Percentiles rank a stretch among this genome's conserved stretches.
These are phyloP conservation scores for Synanthedon tipuliformis DNA, from an alignment of 2,888 invertebrate genomes.

Conservation along the genomic window DNA sequence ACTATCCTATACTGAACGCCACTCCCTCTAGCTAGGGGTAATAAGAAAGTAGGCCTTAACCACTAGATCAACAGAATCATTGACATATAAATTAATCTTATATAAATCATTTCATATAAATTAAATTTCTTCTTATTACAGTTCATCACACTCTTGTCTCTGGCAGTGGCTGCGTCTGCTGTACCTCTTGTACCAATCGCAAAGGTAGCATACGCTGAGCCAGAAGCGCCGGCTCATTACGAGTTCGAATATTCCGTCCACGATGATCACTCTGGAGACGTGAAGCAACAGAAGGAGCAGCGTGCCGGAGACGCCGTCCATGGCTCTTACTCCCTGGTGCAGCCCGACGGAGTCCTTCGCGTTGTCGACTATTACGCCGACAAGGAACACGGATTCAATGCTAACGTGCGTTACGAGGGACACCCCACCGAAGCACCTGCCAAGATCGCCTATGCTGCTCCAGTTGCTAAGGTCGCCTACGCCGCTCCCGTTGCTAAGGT, in stretches of 20 bases:
- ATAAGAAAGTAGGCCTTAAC: no score
- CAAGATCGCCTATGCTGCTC: conserved; percentile 6
- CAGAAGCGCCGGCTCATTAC: conserved; percentile 50
- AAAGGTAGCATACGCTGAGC: conserved; percentile 40
- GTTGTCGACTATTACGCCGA: conserved; percentile 60
- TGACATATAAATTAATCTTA: background rate
- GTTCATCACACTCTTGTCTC: conserved; percentile 37
- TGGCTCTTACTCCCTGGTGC: conserved; percentile 58
- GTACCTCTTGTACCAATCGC: conserved; percentile 24
- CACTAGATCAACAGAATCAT: no score
- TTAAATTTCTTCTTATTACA: conserved; percentile 12
- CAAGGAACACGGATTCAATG: conserved; percentile 55
- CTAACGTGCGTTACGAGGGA: conserved; percentile 55
- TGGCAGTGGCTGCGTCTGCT: conserved; percentile 26
- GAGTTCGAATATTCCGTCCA: conserved; percentile 58
- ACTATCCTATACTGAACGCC: no score
- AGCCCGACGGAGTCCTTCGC: conserved; percentile 56
- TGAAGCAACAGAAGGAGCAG: conserved; percentile 57
- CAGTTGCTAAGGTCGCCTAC: conserved; percentile 11
- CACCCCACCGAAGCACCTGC: conserved; percentile 23
- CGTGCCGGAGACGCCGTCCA: conserved; percentile 54
- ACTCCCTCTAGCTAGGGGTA: no score
- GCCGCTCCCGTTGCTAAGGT: conserved; percentile 12
- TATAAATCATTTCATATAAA: background rate
- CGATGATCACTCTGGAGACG: conserved; percentile 51